Evolutionary conservation across 2,888 invertebrate genomes (phyloP), one percentile per base, ranked within the genome.

Genomic region (Agrenia bidenticulata): DNA sequence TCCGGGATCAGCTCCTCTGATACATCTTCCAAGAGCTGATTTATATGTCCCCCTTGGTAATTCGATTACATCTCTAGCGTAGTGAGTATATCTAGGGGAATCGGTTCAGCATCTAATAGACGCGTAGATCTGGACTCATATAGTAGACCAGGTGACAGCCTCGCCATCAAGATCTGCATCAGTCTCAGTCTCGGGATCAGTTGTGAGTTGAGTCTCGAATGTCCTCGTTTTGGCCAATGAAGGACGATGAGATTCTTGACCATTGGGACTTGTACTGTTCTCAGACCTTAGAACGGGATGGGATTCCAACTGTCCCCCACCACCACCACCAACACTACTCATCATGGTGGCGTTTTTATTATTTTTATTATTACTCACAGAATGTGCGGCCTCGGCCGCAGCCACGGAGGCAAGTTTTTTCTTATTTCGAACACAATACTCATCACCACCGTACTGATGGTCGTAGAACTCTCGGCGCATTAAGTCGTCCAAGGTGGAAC

Each of bases 391-490:
- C 13, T 24, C 13, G 26, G 41, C 54, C 4, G 56, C 26, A 5
- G 42, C 41, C 19, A 53, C 42, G 1, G 49, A 19, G 27, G 45
- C 50, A 26, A 61, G 63, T 37, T 72, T 72, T 67, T 72, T 72
- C 53, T 67, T 69, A 57, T 72, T 72, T 15, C 67, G 61, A 41
- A 66, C 66, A 61, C 67, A 72, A 53, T 69, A 66, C 61, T 72
- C 69, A 59, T 90, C 92, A 4, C 93, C 93, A 78, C 92, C 93
- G 80, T 92, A 93, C 78, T 89, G 92, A 79, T 92, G 92, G 79
- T 93, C 92, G 79, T 93, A 93, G 80, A 92, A 92, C 79, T 93
- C 93, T 78, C 92, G 92, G 21, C 93, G 84, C 92, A 93, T 92
- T 89, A 93, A 92, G 78, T 88, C 88, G 79, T 93, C 92, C 70